Conservation (phyloP, 1,140 invertebrate species). For the Stenopsyche tienmushanensis region DNA sequence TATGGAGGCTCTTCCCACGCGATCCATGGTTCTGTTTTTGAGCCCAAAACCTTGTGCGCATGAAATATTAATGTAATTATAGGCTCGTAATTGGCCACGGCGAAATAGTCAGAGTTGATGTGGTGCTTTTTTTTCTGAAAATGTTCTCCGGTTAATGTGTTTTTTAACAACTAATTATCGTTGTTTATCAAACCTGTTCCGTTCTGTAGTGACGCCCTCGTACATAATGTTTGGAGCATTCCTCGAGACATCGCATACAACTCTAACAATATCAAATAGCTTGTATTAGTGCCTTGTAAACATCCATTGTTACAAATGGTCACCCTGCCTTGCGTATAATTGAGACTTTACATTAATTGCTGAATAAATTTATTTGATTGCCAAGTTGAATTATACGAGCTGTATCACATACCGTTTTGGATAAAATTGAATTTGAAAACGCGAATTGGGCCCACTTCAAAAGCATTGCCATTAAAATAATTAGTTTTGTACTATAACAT, state of each 20-base stretch:
- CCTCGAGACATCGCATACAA: conserved; percentile 4
- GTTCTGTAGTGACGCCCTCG: conserved; percentile 16
- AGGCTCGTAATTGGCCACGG: conserved; percentile 21
- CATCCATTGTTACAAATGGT: not conserved
- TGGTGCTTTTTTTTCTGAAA: conserved; percentile 7
- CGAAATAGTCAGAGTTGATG: conserved; percentile 25
- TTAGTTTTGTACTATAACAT: too few species aligned
- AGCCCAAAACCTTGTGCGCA: not conserved
- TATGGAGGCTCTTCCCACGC: conserved; percentile 21
- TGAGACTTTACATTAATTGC: not conserved
- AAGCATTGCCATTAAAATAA: too few species aligned
- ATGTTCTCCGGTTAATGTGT: not conserved
- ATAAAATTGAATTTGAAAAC: too few species aligned
- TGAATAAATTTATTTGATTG: not conserved
- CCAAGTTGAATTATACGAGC: not conserved
- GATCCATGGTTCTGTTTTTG: conserved; percentile 6
- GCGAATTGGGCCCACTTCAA: too few species aligned
- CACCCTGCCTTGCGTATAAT: not conserved
- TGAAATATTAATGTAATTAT: conserved; percentile 35
- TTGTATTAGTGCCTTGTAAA: not conserved
- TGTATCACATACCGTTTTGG: too few species aligned
- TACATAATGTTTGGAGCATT: not conserved
- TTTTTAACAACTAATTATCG: conserved; percentile 16
- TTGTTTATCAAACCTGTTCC: conserved; percentile 24
- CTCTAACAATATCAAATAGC: conserved; percentile 14